phyloP scores from a whole-genome alignment of 2,113 vertebrate species.

The Chlamydotis undulata region DNA sequence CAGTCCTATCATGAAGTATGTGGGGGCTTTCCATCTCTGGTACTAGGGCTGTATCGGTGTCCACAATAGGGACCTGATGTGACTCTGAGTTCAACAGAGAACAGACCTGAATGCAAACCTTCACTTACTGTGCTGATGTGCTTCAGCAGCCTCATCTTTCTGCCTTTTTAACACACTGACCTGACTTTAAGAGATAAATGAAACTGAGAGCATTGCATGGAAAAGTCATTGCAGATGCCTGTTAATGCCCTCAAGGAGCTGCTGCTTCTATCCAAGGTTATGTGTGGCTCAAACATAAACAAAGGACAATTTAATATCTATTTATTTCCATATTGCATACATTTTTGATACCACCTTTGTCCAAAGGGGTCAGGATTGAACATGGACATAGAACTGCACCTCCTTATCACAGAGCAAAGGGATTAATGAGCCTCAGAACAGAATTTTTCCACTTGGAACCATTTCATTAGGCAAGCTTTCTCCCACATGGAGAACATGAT shows the following conservation, averaged over 20 bases:
- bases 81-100: neutral
- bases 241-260: neutral
- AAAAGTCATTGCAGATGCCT: neutral
- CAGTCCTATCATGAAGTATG: neutral
- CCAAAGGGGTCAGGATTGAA: neutral
- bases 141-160: neutral
- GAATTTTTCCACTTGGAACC: neutral
- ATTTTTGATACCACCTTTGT: neutral
- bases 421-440: neutral
- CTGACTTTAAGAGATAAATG: neutral
- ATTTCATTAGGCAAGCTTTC: conserved; percentile 16
- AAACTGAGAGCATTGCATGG: neutral
- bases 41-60: neutral
- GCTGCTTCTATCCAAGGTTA: neutral
- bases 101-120: neutral
- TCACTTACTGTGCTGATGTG: neutral
- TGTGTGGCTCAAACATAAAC: neutral
- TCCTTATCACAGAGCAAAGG: neutral
- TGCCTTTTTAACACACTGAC: neutral
- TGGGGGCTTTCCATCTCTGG: neutral
- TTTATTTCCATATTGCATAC: neutral
- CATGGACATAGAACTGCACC: neutral
- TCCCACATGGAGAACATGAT: neutral
- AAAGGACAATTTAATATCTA: neutral
- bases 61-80: neutral